Conservation (phyloP, 2,113 vertebrate species). For the Atlantisia rogersi region DNA sequence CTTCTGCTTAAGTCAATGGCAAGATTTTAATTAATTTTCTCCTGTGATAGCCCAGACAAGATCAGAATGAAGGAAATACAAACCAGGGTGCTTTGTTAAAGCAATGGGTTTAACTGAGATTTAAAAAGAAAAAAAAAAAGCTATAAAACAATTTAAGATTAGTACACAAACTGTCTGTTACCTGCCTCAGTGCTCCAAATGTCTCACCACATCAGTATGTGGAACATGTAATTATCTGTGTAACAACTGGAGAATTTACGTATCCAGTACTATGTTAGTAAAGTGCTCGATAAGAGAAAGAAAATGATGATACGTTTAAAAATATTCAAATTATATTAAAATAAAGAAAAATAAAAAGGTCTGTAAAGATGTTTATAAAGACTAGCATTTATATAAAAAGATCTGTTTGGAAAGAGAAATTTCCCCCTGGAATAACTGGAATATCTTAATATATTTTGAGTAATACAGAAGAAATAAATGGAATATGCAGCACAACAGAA, state of each 20-base stretch:
- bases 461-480: not conserved
- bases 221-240: not conserved
- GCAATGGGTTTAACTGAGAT: not conserved
- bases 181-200: not conserved
- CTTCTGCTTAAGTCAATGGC: not conserved
- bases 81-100: not conserved
- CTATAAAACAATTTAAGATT: not conserved
- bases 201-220: not conserved
- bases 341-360: not conserved
- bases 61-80: not conserved
- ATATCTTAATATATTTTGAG: not conserved
- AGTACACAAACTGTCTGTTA: not conserved
- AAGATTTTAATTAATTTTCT: not conserved
- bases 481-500: not conserved
- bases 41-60: not conserved
- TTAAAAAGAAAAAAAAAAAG: not conserved
- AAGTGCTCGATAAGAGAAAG: not conserved
- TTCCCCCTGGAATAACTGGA: not conserved
- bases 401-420: not conserved
- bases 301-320: not conserved
- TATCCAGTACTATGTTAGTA: not conserved
- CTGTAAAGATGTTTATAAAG: not conserved
- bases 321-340: not conserved
- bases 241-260: not conserved
- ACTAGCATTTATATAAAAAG: not conserved